phyloP scores from a whole-genome alignment of 2,797 vertebrate genomes.

The Intellagama lesueurii region DNA sequence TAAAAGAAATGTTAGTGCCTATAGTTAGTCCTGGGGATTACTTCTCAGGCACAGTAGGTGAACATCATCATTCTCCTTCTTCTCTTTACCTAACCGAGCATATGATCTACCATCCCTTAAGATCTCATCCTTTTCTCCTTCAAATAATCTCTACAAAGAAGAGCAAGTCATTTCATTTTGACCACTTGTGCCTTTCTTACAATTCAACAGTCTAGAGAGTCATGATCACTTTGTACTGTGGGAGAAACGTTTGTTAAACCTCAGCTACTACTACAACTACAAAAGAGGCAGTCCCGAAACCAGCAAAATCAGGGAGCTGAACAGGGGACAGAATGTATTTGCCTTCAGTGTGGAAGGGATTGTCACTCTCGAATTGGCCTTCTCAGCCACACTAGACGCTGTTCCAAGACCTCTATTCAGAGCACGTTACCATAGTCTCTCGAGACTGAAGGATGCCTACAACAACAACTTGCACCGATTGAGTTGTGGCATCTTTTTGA shows the following conservation, averaged over 20 bases:
- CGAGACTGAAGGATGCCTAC: too few species aligned
- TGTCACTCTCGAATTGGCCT: too few species aligned
- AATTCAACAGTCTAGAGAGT: neutral
- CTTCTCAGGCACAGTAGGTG: neutral
- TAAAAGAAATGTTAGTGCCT: neutral
- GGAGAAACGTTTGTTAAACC: slow-evolving; percentile 17
- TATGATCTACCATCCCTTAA: rapidly evolving
- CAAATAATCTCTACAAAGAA: neutral
- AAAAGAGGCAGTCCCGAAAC: too few species aligned
- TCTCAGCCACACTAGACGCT: too few species aligned
- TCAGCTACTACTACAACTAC: too few species aligned
- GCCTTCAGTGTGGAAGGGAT: too few species aligned
- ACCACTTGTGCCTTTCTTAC: neutral
- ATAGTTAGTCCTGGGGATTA: neutral
- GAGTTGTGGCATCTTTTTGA: too few species aligned
- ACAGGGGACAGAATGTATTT: too few species aligned
- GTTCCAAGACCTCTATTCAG: too few species aligned
- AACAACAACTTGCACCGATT: too few species aligned
- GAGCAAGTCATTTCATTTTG: neutral
- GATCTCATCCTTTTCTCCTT: neutral
- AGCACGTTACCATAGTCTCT: too few species aligned
- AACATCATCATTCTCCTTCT: neutral
- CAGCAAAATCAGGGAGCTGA: too few species aligned
- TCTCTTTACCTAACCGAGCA: neutral
- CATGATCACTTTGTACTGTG: rapidly evolving